Conservation (phyloP, 2,797 vertebrate genomes). For the Catostomus latipinnis region DNA sequence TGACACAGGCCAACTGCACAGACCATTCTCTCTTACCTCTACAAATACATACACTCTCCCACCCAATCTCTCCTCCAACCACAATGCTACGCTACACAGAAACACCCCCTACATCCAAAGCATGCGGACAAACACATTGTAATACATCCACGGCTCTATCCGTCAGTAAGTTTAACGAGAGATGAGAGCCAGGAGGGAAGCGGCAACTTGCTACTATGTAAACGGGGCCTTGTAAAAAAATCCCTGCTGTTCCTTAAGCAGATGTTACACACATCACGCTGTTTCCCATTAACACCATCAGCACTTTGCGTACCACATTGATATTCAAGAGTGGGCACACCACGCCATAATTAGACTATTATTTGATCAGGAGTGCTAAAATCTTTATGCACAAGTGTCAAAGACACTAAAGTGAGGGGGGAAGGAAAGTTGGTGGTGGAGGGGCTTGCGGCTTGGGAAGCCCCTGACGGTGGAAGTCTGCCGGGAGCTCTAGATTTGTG, state of each 20-base stretch:
- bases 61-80: slow-evolving; percentile 32
- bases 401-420: slow-evolving; percentile 34
- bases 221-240: slow-evolving; percentile 40
- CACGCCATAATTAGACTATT: slow-evolving; percentile 58
- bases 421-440: no score
- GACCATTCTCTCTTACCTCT: not conserved
- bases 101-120: slow-evolving; percentile 33
- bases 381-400: slow-evolving; percentile 51
- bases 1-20: slow-evolving; percentile 30
- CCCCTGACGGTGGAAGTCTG: not conserved
- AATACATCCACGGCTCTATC: not conserved
- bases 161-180: slow-evolving; percentile 16
- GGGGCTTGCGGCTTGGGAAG: not conserved
- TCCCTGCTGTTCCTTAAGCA: slow-evolving; percentile 46
- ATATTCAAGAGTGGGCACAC: slow-evolving; percentile 39
- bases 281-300: slow-evolving; percentile 61
- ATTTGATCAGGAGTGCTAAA: slow-evolving; percentile 56
- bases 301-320: slow-evolving; percentile 42
- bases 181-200: slow-evolving; percentile 18
- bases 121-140: slow-evolving; percentile 14
- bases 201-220: slow-evolving; percentile 51
- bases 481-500: slow-evolving; percentile 16
- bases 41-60: slow-evolving; percentile 4
- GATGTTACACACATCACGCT: slow-evolving; percentile 58
- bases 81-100: slow-evolving; percentile 27